phyloP scores from a whole-genome alignment of 2,113 vertebrate species.

The Pollachius pollachius region DNA sequence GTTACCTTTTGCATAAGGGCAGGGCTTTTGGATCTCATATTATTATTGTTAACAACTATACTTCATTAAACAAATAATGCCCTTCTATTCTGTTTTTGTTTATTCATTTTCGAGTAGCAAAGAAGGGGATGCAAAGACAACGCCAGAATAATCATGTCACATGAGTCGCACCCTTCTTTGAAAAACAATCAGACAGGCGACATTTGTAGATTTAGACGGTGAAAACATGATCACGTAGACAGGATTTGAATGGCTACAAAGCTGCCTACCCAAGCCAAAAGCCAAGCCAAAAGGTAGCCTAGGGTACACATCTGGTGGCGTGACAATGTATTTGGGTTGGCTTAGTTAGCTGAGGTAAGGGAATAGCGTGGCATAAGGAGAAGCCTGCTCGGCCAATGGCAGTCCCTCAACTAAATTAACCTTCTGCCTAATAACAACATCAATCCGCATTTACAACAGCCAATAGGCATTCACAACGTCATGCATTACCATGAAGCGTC shows the following conservation, averaged over 20 bases:
- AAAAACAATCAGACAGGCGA: too few species aligned
- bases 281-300: slow-evolving; percentile 62
- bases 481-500: too few species aligned
- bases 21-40: too few species aligned
- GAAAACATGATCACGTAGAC: slow-evolving; percentile 19
- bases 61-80: too few species aligned
- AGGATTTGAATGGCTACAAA: slow-evolving; percentile 57
- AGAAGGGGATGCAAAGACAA: too few species aligned
- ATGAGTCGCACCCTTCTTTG: too few species aligned
- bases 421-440: slow-evolving; percentile 9
- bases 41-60: too few species aligned
- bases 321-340: slow-evolving; percentile 44
- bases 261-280: slow-evolving; percentile 70
- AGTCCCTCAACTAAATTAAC: neutral
- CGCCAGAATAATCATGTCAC: too few species aligned
- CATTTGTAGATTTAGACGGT: too few species aligned
- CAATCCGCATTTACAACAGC: neutral
- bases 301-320: slow-evolving; percentile 66
- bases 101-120: too few species aligned
- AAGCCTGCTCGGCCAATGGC: slow-evolving; percentile 36
- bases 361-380: slow-evolving; percentile 46
- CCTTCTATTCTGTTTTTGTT: too few species aligned
- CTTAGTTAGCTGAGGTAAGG: slow-evolving; percentile 44
- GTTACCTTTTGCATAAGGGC: too few species aligned
- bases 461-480: neutral